These are phyloP conservation scores for Phrixothrix hirtus DNA, from an alignment of 2,888 invertebrate species.

Conservation along the genomic window DNA sequence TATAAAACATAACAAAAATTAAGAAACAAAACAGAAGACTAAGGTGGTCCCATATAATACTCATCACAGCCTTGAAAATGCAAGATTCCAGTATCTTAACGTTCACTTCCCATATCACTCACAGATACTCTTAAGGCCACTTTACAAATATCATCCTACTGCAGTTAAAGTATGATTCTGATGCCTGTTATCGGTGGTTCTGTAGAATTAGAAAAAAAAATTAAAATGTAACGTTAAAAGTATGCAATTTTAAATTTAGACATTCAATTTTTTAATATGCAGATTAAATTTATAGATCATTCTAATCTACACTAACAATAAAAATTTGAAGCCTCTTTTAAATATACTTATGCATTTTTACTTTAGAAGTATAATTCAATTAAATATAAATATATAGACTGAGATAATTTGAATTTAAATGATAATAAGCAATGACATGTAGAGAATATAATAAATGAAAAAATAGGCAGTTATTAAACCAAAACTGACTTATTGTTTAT, in stretches of 20 bases:
- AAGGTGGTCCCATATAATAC: conserved; percentile 53
- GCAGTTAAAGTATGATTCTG: conserved; percentile 64
- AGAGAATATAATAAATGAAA: no score
- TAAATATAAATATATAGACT: no score
- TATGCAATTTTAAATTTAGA: not conserved
- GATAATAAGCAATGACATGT: no score
- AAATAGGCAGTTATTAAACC: no score
- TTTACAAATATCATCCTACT: conserved; percentile 51
- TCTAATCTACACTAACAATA: not conserved
- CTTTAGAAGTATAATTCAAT: no score
- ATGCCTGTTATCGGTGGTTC: conserved; percentile 64
- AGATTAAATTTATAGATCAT: not conserved
- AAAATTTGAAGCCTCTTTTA: not conserved
- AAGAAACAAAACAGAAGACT: conserved; percentile 34
- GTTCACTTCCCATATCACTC: conserved; percentile 7
- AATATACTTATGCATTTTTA: no score
- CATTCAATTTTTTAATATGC: no score
- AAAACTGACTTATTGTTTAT: no score
- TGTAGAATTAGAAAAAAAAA: no score
- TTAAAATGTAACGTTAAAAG: no score
- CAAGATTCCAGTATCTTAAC: conserved; percentile 39
- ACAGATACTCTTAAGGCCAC: conserved; percentile 36
- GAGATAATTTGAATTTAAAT: no score
- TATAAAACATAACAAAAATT: conserved; percentile 21
- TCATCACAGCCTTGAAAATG: conserved; percentile 56